A percentile compares a stretch with the other conserved stretches of the same genome.
These are phyloP conservation scores for Oryzias curvinotus DNA, from an alignment of 2,113 vertebrate genomes.

Conservation along the genomic window DNA sequence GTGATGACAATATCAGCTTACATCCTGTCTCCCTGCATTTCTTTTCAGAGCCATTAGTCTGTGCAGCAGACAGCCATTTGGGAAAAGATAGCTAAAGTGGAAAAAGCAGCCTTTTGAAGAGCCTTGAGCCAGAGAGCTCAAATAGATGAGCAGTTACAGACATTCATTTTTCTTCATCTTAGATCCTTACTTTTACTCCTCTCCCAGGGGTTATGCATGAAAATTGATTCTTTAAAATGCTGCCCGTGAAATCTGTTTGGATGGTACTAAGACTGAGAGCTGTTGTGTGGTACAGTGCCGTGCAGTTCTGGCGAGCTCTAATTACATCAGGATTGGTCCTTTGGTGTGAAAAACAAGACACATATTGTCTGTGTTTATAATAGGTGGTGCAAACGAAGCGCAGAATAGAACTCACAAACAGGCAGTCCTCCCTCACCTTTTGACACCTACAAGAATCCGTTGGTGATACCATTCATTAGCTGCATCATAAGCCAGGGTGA, in stretches of 20 bases:
- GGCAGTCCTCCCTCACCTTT: constrained; percentile 47
- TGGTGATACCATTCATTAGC: constrained; percentile 45
- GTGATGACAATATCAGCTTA: not conserved
- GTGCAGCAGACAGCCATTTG: constrained; percentile 21
- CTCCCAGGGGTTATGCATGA: constrained; percentile 38
- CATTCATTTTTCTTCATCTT: constrained; percentile 47
- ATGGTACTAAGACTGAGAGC: constrained; percentile 37
- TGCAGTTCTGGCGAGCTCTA: constrained; percentile 40
- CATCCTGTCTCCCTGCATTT: constrained; percentile 1
- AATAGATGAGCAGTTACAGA: constrained; percentile 39
- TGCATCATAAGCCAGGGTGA: constrained; percentile 28
- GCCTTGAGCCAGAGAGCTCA: constrained; percentile 23
- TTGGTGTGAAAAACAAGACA: constrained; percentile 27
- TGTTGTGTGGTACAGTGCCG: constrained; percentile 25
- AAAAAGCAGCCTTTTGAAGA: constrained; percentile 32
- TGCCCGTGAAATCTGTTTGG: constrained; percentile 35
- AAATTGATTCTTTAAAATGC: constrained; percentile 38
- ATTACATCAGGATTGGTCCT: constrained; percentile 42
- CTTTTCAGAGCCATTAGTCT: constrained; percentile 20
- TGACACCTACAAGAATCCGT: constrained; percentile 34
- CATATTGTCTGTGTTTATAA: constrained; percentile 37
- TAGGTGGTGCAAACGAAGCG: constrained; percentile 45
- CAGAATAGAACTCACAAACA: constrained; percentile 22
- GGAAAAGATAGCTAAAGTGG: constrained; percentile 27
- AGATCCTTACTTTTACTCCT: constrained; percentile 35